phyloP scores from a whole-genome alignment of 2,113 vertebrate species.

The Cinclus mexicanus region DNA sequence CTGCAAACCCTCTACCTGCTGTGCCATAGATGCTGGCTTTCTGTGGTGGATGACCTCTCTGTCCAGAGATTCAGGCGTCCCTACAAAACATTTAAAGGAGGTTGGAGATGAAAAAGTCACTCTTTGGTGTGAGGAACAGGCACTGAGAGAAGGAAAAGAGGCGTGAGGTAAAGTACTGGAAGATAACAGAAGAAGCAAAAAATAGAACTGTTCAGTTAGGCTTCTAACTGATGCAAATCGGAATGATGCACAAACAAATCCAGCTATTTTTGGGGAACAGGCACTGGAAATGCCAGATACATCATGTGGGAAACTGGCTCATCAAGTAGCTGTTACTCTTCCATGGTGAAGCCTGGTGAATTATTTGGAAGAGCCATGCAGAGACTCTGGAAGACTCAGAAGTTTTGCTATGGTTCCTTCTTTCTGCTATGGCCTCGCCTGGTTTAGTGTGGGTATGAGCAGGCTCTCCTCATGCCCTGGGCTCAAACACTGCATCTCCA shows the following conservation, averaged over 20 bases:
- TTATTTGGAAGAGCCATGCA: not conserved
- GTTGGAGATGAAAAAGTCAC: not conserved
- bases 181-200: not conserved
- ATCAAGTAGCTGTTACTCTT: not conserved
- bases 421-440: not conserved
- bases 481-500: not conserved
- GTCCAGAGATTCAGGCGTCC: not conserved
- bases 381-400: not conserved
- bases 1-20: not conserved
- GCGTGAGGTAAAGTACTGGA: not conserved
- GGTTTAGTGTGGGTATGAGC: not conserved
- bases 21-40: not conserved
- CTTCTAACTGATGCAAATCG: not conserved
- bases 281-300: not conserved
- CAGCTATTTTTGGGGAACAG: not conserved
- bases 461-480: not conserved
- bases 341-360: not conserved
- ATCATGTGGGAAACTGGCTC: not conserved
- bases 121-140: not conserved
- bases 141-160: not conserved
- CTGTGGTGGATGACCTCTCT: not conserved
- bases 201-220: not conserved
- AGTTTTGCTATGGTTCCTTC: not conserved
- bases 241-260: not conserved
- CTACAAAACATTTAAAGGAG: not conserved